Evolutionary conservation across 2,797 vertebrate species (phyloP).

Genomic region (Synanceia verrucosa): DNA sequence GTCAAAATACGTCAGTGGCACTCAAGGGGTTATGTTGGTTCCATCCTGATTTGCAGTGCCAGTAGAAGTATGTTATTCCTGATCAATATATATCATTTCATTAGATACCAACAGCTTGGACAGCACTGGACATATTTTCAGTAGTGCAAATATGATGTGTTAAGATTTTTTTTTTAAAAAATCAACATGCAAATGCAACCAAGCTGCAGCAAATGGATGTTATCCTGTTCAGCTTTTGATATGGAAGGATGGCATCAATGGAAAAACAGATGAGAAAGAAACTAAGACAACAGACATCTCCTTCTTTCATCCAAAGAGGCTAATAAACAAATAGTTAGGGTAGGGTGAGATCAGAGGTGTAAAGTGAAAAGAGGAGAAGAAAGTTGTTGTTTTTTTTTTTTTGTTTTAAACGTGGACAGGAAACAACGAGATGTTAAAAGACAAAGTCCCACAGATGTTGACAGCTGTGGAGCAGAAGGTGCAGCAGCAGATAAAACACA

Average conservation of each 20-base stretch:
- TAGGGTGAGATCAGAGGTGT: conserved; percentile 37
- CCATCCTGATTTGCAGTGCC: neutral
- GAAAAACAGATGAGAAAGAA: neutral
- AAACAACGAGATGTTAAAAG: conserved; percentile 47
- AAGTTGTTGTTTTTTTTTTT: no score
- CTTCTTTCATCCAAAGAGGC: conserved; percentile 15
- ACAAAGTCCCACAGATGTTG: conserved; percentile 57
- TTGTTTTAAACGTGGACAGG: conserved; percentile 31
- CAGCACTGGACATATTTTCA: neutral
- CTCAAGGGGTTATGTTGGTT: neutral
- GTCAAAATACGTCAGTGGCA: no score
- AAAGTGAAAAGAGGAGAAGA: conserved; percentile 20
- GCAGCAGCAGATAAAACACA: conserved; percentile 60
- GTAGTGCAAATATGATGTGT: no score
- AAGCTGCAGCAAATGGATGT: conserved; percentile 22
- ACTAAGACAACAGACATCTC: neutral
- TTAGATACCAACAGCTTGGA: neutral
- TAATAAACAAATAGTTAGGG: conserved; percentile 3
- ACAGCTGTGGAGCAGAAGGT: conserved; percentile 70
- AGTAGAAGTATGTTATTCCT: neutral
- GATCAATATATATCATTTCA: neutral
- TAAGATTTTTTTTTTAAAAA: no score
- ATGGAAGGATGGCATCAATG: neutral
- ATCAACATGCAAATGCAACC: conserved; percentile 2
- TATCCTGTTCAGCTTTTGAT: conserved; percentile 16